phyloP scores from a whole-genome alignment of 2,888 invertebrate genomes.

The Agapetus fuscipes region DNA sequence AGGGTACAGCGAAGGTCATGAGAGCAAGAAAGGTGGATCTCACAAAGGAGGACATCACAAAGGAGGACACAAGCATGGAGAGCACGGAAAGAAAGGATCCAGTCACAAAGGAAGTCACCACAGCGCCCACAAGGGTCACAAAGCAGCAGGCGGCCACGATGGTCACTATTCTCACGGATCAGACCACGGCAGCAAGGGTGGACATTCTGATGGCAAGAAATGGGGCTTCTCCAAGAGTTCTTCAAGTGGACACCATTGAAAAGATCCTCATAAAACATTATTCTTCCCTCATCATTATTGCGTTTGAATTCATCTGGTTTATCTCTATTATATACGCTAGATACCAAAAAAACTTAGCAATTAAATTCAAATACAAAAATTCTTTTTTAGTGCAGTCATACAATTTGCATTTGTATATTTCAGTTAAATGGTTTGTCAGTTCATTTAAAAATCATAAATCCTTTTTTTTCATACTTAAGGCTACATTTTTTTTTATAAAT shows the following conservation, averaged over 20 bases:
- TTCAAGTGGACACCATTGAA: not conserved
- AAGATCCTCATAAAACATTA: too few relatives aligned
- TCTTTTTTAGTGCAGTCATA: too few relatives aligned
- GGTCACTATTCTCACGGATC: constrained; percentile 65
- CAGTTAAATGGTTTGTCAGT: too few relatives aligned
- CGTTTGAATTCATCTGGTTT: too few relatives aligned
- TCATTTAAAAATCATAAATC: too few relatives aligned
- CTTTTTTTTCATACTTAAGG: too few relatives aligned
- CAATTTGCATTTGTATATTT: too few relatives aligned
- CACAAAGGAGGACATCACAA: constrained; percentile 75
- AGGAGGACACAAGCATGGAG: constrained; percentile 63
- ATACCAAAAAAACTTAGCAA: too few relatives aligned
- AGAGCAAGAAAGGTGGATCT: constrained; percentile 72
- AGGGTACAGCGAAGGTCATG: constrained; percentile 68
- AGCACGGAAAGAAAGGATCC: constrained; percentile 72
- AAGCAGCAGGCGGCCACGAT: constrained; percentile 67
- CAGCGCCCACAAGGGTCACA: constrained; percentile 70
- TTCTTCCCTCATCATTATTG: too few relatives aligned
- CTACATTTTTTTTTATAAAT: too few relatives aligned
- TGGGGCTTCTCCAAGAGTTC: constrained; percentile 53
- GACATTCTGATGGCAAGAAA: constrained; percentile 69
- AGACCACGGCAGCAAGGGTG: constrained; percentile 71
- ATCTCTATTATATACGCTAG: too few relatives aligned
- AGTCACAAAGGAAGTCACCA: constrained; percentile 74
- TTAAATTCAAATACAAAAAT: too few relatives aligned